Base-by-base conservation (phyloP, 2,888 invertebrate genomes). In the Caenorhabditis afra region DNA sequence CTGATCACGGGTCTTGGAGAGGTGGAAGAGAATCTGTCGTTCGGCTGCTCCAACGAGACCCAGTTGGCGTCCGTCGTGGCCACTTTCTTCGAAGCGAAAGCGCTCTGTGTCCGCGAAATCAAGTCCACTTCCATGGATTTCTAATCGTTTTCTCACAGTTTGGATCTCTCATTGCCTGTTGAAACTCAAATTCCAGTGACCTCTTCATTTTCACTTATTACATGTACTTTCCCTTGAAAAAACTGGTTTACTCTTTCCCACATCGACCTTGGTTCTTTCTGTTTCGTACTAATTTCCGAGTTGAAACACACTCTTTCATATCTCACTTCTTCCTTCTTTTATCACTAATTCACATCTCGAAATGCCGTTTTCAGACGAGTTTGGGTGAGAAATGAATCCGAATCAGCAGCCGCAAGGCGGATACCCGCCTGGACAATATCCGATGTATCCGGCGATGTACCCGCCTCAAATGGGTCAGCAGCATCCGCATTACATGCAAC, bases 31-130 rank as follows among this genome's bases (percentile, higher is more conserved):
- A 80, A 75, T 64, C 49, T 75, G 11, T 35, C 73, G 45, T 22
- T 53, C n/a, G 62, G 73, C 59, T 76, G 73, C 57, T 61, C 50
- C 29, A 79, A 99, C 91, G 94, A 94, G 84, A 93, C 96, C 53
- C 97, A 99, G 91, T 92, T 97, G 16, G 94, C 95, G 67, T 94
- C 96, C 0, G 92, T 99, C 62, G 93, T 98, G 61, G 93, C 95
- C n/a, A 94, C 95, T 7, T 97, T 97, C 91, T 94, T 95, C 86
- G 76, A 82, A 66, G 85, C 85, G 3, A 84, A 86, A 23, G 44
- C 39, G 10, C 52, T 79, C 18, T 66, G 66, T 52, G 62, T 55
- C 1, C 22, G 37, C 14, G 41, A 62, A 39, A 57, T 57, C 57
- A 76, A 68, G 12, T 3, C 41, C 5, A 39, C 49, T 44, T 35